Percentiles rank a stretch among this genome's conserved stretches.
phyloP scores from a whole-genome alignment of 2,888 invertebrate genomes.

The Torymus aiolomorphi region DNA sequence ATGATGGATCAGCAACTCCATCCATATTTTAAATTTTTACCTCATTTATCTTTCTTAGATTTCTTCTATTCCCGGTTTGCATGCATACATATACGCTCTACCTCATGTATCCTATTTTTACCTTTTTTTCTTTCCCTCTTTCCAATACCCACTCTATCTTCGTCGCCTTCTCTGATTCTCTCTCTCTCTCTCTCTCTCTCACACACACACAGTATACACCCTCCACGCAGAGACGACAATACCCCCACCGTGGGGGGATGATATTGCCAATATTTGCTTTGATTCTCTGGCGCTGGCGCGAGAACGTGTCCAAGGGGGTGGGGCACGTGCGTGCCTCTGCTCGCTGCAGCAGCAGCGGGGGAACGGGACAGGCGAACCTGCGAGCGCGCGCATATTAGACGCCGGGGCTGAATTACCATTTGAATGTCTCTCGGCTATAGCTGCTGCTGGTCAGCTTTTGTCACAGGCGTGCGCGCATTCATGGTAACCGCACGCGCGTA shows the following conservation, averaged over 20 bases:
- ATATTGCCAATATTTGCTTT: constrained; percentile 76
- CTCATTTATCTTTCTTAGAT: too few species aligned
- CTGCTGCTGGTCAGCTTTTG: constrained; percentile 69
- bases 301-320: background rate
- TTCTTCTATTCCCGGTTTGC: background rate
- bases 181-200: too few species aligned
- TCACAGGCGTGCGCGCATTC: constrained; percentile 58
- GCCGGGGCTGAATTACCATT: constrained; percentile 72
- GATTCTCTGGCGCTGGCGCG: constrained; percentile 67
- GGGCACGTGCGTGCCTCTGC: constrained; percentile 28
- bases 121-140: background rate
- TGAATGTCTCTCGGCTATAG: constrained; percentile 68
- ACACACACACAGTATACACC: constrained; percentile 33
- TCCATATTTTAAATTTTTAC: too few species aligned
- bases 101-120: background rate
- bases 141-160: background rate
- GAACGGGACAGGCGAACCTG: background rate
- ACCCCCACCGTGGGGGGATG: constrained; percentile 60
- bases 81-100: background rate
- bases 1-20: too few species aligned
- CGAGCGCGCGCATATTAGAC: constrained; percentile 69
- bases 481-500: constrained; percentile 63
- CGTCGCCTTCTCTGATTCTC: background rate
- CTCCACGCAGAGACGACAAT: constrained; percentile 51
- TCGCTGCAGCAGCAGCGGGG: background rate